Evolutionary conservation across 2,888 invertebrate species (phyloP), one percentile per base, ranked within the genome.

Genomic region (Oegoconia quadripuncta): DNA sequence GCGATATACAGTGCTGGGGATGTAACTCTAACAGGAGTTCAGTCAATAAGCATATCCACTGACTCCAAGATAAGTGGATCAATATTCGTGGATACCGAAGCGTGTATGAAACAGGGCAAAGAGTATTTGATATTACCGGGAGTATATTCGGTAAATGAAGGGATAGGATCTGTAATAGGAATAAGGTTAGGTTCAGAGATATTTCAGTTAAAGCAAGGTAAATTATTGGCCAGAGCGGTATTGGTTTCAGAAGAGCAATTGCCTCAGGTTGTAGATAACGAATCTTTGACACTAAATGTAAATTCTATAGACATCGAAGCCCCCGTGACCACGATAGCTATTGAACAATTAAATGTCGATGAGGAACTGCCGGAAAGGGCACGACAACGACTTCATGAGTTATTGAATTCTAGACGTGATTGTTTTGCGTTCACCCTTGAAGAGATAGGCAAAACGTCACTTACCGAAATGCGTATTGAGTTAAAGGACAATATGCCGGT

Each of bases 391-490:
- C 14, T 44, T 3, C 4, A n/a, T n/a, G n/a, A n/a, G n/a, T n/a
- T n/a, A n/a, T n/a, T 44, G 6, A 44, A 40, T 17, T 1, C 17
- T 4, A 13, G 35, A 14, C 25, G 37, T 2, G 41, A 41, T n/a
- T 39, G 41, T 23, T 44, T 44, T 18, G 41, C 44, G 0, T 37
- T 44, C 9, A 11, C 27, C 3, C 26, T 31, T 8, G 27, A 18
- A 1, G 39, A 44, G 23, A 16, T 44, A 12, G 44, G 44, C 0
- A 36, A 34, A 6, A 44, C 39, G 0, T 6, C 12, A 3, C 3
- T 28, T n/a, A 37, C 41, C 1, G 41, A 44, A 34, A 41, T 44
- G 41, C 15, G 18, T 11, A 44, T 44, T 14, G 15, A 25, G 8
- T 5, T 44, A 12, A 37, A 38, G 4, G 40, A 40, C 14, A 9